Conservation (phyloP, 2,113 vertebrate genomes). For the Ceratotherium simum region DNA sequence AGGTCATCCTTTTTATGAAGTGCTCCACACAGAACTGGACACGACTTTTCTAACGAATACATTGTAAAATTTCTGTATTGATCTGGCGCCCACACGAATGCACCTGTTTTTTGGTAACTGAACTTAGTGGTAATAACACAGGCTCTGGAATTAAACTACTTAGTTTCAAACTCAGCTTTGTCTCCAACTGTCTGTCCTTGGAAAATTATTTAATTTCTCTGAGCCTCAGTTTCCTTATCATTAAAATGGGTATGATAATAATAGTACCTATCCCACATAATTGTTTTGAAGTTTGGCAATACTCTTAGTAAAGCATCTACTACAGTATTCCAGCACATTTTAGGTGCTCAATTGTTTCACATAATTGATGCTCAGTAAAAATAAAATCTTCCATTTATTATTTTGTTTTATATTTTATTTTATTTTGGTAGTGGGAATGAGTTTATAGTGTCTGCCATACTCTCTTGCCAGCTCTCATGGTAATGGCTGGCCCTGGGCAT, state of each 20-base stretch:
- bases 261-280: neutral
- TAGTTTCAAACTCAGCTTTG: neutral
- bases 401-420: neutral
- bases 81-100: neutral
- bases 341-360: neutral
- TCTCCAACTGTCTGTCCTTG: neutral
- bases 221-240: neutral
- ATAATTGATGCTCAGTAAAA: neutral
- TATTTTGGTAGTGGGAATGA: neutral
- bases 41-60: neutral
- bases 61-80: neutral
- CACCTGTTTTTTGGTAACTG: neutral
- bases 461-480: neutral
- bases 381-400: neutral
- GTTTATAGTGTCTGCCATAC: neutral
- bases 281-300: constrained; percentile 14
- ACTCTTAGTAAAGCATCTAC: neutral
- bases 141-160: neutral
- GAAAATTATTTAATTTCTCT: constrained; percentile 38
- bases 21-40: neutral
- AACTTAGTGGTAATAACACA: neutral
- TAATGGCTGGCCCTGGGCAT: neutral
- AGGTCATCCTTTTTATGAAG: neutral
- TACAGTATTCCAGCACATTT: neutral
- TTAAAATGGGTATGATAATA: constrained; percentile 8